These are phyloP conservation scores for Hippoglossus hippoglossus DNA, from an alignment of 2,797 vertebrate genomes.

Conservation along the genomic window DNA sequence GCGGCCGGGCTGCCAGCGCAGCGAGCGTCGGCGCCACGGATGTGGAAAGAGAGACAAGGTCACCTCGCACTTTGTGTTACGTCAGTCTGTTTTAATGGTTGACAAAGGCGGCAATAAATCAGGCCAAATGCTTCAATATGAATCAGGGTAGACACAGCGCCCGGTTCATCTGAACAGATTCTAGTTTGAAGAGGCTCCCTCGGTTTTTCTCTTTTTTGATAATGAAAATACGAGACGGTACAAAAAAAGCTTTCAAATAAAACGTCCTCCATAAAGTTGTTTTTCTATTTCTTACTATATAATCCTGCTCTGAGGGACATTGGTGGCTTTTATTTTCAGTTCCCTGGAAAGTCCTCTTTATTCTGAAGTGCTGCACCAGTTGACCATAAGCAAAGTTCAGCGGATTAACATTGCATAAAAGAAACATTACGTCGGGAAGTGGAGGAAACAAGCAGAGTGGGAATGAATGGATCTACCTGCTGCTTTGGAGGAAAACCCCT, in stretches of 20 bases:
- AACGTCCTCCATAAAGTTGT: not conserved
- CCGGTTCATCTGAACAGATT: no score
- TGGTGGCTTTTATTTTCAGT: not conserved
- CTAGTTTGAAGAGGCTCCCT: slow-evolving; percentile 7
- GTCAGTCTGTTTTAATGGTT: slow-evolving; percentile 43
- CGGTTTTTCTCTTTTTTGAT: slow-evolving; percentile 5
- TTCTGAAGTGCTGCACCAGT: slow-evolving; percentile 11
- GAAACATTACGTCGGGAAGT: not conserved
- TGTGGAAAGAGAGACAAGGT: slow-evolving; percentile 41
- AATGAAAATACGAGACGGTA: slow-evolving; percentile 1
- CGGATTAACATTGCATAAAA: not conserved
- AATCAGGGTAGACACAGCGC: slow-evolving; percentile 13
- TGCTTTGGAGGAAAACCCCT: not conserved
- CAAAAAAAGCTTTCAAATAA: not conserved
- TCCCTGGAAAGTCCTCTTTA: not conserved
- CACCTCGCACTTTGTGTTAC: slow-evolving; percentile 49
- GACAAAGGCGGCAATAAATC: slow-evolving; percentile 39
- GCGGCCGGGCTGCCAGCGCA: slow-evolving; percentile 18
- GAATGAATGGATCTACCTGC: not conserved
- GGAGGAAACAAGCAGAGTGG: not conserved
- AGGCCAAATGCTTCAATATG: slow-evolving; percentile 34
- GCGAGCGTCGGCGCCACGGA: not conserved
- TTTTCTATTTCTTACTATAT: slow-evolving; percentile 18
- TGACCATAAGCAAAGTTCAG: not conserved
- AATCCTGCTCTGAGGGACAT: not conserved